Evolutionary conservation across 2,113 vertebrate species (phyloP), one percentile per base, ranked within the genome.

Genomic region (Pelvicachromis taeniatus): DNA sequence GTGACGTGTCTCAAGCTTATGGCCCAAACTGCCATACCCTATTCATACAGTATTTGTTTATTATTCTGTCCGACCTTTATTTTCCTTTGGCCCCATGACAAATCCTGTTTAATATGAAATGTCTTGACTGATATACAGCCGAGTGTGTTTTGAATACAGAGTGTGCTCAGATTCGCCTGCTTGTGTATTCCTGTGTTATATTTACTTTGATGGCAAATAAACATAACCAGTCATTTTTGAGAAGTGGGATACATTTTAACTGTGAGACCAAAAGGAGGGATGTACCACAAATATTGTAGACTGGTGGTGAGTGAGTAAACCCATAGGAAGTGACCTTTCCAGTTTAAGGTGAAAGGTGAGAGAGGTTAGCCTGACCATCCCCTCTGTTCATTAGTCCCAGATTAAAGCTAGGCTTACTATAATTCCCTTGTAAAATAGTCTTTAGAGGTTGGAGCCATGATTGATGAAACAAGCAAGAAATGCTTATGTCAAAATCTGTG

Each of bases 21-120:
- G 89, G 90, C 89, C 93, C 90, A 91, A 89, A 91, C 88, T 68
- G 87, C 88, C 82, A 81, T 90, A 87, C 63, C 81, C 84, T 89
- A 92, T 94, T 92, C 91, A 93, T 89, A 78, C 86, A 55, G 70
- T 89, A 87, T 94, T 93, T 91, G 84, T 94, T 93, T 94, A 88
- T 93, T 90, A 94, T 94, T 93, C 87, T 42, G 54, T 77, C 85
- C 68, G 78, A 93, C 91, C 91, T 94, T 93, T 93, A 92, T 89
- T 93, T 94, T 89, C 77, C 87, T 80, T 86, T 88, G 87, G 91
- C 85, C 84, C 81, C n/a, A 2, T 93, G 89, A 93, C 87, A 93
- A 94, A 94, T 94, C 23, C 21, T 82, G 81, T 90, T 91, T 92
- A 89, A 93, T 94, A 91, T 91, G 80, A 93, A 92, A 94, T 88